Conservation (phyloP, 2,113 vertebrate genomes). For the Cyprinus carpio region DNA sequence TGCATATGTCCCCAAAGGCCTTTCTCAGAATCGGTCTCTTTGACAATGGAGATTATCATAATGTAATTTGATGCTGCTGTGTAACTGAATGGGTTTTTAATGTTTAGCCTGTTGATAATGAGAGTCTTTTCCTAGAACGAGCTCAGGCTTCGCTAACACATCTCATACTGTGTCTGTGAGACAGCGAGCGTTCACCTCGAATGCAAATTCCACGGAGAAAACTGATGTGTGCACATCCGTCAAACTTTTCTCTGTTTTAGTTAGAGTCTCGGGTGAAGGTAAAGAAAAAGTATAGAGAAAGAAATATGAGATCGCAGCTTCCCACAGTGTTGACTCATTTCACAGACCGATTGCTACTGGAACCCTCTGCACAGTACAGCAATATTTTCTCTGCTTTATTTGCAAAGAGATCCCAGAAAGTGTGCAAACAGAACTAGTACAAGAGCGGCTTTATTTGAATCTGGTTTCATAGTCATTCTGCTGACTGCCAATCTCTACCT, state of each 20-base stretch:
- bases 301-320: not conserved
- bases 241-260: not conserved
- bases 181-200: not conserved
- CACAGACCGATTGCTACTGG: constrained; percentile 4
- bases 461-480: not conserved
- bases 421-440: not conserved
- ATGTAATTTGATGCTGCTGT: constrained; percentile 25
- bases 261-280: not conserved
- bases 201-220: constrained; percentile 8
- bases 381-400: constrained; percentile 10
- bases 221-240: not conserved
- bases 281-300: not conserved
- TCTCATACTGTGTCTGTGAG: not conserved
- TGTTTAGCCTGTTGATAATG: constrained; percentile 34
- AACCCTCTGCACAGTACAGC: not conserved
- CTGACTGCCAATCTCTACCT: constrained; percentile 19
- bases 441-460: not conserved
- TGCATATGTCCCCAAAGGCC: constrained; percentile 27
- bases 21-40: constrained; percentile 36
- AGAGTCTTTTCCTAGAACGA: not conserved
- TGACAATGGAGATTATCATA: constrained; percentile 30
- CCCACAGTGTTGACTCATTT: not conserved
- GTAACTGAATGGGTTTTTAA: constrained; percentile 33
- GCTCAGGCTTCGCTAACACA: not conserved
- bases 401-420: not conserved